These are phyloP conservation scores for Sebastes taczanowskii DNA, from an alignment of 2,797 vertebrate genomes.

Conservation along the genomic window DNA sequence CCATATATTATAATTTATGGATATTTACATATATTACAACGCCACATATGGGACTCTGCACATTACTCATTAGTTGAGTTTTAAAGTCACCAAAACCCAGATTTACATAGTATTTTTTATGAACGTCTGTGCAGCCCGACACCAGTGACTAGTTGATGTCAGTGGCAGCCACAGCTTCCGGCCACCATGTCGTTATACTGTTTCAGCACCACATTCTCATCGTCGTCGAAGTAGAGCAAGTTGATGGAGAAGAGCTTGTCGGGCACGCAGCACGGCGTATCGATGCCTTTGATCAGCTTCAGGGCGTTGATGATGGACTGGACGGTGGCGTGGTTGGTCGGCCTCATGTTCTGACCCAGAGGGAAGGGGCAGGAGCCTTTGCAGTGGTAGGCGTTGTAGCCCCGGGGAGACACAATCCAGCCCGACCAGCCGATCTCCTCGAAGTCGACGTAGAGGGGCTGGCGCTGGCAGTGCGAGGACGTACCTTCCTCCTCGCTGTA, in stretches of 20 bases:
- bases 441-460: constrained; percentile 84
- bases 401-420: constrained; percentile 88
- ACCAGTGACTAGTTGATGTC: background rate
- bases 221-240: constrained; percentile 88
- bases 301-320: constrained; percentile 89
- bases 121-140: background rate
- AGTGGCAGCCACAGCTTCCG: constrained; percentile 88
- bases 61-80: constrained; percentile 7
- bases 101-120: background rate
- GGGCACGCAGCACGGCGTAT: constrained; percentile 86
- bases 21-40: constrained; percentile 87
- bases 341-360: constrained; percentile 85
- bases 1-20: constrained; percentile 86
- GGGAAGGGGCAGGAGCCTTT: constrained; percentile 85
- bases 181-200: constrained; percentile 91
- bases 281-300: constrained; percentile 83
- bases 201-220: constrained; percentile 88
- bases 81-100: constrained; percentile 7
- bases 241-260: constrained; percentile 89
- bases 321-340: constrained; percentile 87
- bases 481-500: constrained; percentile 63
- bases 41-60: constrained; percentile 13
- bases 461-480: constrained; percentile 80
- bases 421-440: constrained; percentile 81
- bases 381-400: constrained; percentile 84